A percentile compares a stretch with the other conserved stretches of the same genome.
Evolutionary conservation across 2,113 vertebrate species (phyloP).

Genomic region (Rhineura floridana): DNA sequence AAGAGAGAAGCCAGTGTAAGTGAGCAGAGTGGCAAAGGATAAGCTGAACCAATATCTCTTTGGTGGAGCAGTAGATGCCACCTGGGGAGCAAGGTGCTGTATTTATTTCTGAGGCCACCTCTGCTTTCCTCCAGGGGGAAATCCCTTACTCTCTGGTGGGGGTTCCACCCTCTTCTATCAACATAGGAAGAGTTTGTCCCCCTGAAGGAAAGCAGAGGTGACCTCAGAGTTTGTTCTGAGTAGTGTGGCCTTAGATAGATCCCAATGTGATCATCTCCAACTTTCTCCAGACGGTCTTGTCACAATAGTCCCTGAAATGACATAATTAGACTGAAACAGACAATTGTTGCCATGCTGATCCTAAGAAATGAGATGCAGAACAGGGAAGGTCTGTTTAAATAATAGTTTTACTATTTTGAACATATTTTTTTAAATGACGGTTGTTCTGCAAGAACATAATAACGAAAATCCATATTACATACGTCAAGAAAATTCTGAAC

Average conservation of each 20-base stretch:
- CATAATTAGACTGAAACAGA: neutral
- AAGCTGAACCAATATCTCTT: neutral
- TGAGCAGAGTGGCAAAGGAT: neutral
- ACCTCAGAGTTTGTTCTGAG: too few species aligned
- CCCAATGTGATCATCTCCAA: neutral
- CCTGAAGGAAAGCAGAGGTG: too few species aligned
- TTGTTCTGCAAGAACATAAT: too few species aligned
- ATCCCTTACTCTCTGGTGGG: neutral
- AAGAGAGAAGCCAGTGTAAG: too few species aligned
- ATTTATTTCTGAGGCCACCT: neutral
- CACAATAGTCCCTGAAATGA: neutral
- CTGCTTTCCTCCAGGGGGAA: neutral
- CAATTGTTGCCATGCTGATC: neutral
- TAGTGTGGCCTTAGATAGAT: neutral
- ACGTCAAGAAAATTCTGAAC: neutral
- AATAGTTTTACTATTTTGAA: neutral
- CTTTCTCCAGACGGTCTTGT: neutral
- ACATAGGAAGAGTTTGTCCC: too few species aligned
- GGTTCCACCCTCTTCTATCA: neutral
- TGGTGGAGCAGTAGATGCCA: neutral
- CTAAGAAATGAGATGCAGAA: neutral
- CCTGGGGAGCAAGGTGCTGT: too few species aligned
- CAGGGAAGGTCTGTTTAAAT: neutral
- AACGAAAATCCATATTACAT: neutral
- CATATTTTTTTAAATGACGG: neutral